phyloP scores from a whole-genome alignment of 2,888 invertebrate genomes.

The Rhabditophanes sp. region DNA sequence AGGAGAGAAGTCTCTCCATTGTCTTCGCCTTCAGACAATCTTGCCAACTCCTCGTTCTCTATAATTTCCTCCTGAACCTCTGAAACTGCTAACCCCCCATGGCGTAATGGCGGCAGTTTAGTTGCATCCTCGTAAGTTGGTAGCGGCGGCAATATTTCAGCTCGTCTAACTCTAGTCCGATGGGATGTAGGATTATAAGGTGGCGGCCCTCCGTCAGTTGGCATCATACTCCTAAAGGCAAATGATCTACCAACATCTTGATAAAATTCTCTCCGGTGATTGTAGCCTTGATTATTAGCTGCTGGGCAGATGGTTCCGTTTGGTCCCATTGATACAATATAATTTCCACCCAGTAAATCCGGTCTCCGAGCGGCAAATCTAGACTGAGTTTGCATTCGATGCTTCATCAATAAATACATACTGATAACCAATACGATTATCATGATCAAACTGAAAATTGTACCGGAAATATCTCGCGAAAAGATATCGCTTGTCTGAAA shows the following conservation, averaged over 20 bases:
- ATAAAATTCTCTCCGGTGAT: too few relatives aligned
- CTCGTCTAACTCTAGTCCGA: conserved; percentile 10
- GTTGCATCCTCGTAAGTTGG: conserved; percentile 43
- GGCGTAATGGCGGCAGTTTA: conserved; percentile 29
- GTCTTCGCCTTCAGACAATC: too few relatives aligned
- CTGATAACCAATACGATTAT: conserved; percentile 36
- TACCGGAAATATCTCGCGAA: conserved; percentile 37
- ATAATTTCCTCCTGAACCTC: too few relatives aligned
- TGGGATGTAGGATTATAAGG: conserved; percentile 24
- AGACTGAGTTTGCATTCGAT: conserved; percentile 37
- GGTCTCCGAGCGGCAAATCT: conserved; percentile 16
- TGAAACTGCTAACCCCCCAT: too few relatives aligned
- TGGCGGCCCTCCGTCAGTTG: conserved; percentile 24
- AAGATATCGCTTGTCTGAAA: conserved; percentile 31
- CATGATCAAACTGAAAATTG: conserved; percentile 40
- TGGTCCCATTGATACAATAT: too few relatives aligned
- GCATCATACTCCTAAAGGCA: conserved; percentile 6
- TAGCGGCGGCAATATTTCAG: conserved; percentile 29
- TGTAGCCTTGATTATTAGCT: too few relatives aligned
- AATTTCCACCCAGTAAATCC: conserved; percentile 15
- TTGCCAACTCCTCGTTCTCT: too few relatives aligned
- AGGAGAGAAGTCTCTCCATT: too few relatives aligned
- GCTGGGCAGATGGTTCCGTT: too few relatives aligned
- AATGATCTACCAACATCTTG: too few relatives aligned
- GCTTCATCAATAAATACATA: conserved; percentile 42